phyloP scores from a whole-genome alignment of 1,140 invertebrate species.

The Helicoverpa zea region DNA sequence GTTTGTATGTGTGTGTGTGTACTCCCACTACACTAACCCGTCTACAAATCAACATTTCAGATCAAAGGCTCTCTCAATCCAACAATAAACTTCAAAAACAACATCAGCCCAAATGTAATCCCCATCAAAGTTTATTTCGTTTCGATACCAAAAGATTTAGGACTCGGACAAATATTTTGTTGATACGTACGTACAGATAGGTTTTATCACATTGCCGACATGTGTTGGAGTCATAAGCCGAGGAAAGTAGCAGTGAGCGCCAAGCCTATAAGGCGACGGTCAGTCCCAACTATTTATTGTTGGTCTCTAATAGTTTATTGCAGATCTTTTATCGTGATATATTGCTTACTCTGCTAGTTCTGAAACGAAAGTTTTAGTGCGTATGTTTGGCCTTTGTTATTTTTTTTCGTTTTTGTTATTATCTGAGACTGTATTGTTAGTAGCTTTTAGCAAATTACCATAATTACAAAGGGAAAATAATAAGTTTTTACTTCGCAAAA shows the following conservation, averaged over 20 bases:
- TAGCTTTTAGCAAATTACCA: too few relatives aligned
- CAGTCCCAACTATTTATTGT: constrained; percentile 45
- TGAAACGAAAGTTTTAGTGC: constrained; percentile 37
- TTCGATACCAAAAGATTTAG: constrained; percentile 34
- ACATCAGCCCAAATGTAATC: constrained; percentile 28
- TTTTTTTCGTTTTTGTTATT: not conserved
- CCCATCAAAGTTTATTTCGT: constrained; percentile 27
- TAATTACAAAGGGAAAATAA: too few relatives aligned
- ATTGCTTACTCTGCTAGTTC: constrained; percentile 45
- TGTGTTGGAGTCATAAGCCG: constrained; percentile 43
- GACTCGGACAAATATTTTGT: constrained; percentile 40
- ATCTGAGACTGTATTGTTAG: not conserved
- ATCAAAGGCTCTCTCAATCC: not conserved
- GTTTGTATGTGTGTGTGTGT: not conserved
- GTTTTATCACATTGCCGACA: constrained; percentile 42
- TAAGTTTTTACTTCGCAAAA: too few relatives aligned
- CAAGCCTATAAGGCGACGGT: constrained; percentile 44
- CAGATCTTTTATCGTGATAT: constrained; percentile 47
- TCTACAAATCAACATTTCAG: not conserved
- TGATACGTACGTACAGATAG: constrained; percentile 35
- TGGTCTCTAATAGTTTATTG: constrained; percentile 37
- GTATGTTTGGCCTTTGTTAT: constrained; percentile 18
- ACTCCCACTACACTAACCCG: not conserved
- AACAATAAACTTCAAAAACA: constrained; percentile 23
- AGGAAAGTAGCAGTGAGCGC: constrained; percentile 15